Conservation (phyloP, 2,797 vertebrate species). For the Darevskia nairensis region DNA sequence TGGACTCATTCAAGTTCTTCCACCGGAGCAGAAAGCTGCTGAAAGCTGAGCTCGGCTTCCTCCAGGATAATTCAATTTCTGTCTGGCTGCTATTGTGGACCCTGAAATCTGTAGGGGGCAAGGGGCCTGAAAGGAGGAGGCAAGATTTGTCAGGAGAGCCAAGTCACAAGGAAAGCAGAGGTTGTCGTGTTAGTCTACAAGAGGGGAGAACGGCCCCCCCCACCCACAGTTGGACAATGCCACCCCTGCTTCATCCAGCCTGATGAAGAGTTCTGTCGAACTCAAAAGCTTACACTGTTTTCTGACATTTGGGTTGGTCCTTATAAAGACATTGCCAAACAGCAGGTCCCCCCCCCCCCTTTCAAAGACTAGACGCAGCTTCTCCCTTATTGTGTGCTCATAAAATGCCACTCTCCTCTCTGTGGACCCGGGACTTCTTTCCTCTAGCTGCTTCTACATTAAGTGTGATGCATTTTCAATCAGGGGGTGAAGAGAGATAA, state of each 20-base stretch:
- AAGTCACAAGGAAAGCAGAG: not conserved
- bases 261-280: no score
- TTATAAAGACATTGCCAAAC: no score
- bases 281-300: no score
- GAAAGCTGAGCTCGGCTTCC: not conserved
- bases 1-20: not conserved
- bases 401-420: no score
- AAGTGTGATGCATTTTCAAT: not conserved
- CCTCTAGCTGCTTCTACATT: not conserved
- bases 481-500: no score
- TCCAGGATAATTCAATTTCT: slow-evolving; percentile 5
- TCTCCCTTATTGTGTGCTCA: not conserved
- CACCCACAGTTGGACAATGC: no score
- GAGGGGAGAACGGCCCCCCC: no score
- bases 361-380: not conserved
- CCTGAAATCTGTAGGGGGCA: not conserved
- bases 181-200: no score
- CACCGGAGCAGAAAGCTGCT: slow-evolving; percentile 10
- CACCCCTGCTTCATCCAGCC: no score
- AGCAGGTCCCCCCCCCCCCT: not conserved
- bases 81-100: not conserved
- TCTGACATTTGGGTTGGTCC: no score
- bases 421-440: not conserved
- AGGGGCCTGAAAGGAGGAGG: slow-evolving; percentile 24
- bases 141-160: not conserved